Conservation (phyloP, 2,888 invertebrate species). For the Heliconius charithonia region DNA sequence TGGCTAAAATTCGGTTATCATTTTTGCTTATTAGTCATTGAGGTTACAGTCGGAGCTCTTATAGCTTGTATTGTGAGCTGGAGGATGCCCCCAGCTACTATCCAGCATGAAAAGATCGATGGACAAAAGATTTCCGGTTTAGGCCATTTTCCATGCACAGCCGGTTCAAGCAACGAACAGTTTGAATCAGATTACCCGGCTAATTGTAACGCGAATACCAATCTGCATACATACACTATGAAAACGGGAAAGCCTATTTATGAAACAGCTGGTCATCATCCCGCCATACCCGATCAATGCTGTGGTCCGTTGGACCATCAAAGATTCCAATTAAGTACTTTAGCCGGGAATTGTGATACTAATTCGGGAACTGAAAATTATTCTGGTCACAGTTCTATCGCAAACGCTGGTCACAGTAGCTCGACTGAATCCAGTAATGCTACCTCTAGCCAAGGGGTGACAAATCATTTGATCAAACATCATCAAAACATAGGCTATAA, state of each 20-base stretch:
- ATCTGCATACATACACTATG: conserved; percentile 91
- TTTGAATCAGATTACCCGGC: conserved; percentile 93
- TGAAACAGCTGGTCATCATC: conserved; percentile 82
- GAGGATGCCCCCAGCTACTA: conserved; percentile 82
- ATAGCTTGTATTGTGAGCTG: conserved; percentile 94
- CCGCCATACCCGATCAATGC: conserved; percentile 72
- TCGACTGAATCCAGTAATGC: conserved; percentile 82
- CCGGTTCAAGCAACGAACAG: conserved; percentile 92
- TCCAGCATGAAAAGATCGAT: conserved; percentile 89
- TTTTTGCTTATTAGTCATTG: conserved; percentile 91
- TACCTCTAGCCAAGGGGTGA: conserved; percentile 79
- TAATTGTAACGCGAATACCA: conserved; percentile 93
- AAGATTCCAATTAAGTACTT: conserved; percentile 80
- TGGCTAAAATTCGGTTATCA: conserved; percentile 98
- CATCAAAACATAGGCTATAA: conserved; percentile 77
- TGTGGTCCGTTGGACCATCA: conserved; percentile 77
- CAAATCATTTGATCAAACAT: conserved; percentile 80
- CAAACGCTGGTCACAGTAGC: conserved; percentile 80
- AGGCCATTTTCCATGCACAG: conserved; percentile 91
- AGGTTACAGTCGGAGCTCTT: conserved; percentile 93
- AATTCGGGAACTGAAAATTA: conserved; percentile 86
- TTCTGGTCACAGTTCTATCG: conserved; percentile 85
- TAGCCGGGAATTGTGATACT: conserved; percentile 83
- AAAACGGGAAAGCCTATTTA: conserved; percentile 90
- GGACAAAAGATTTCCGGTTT: conserved; percentile 88